Conservation (phyloP, 2,113 vertebrate genomes). For the Ceratotherium simum region DNA sequence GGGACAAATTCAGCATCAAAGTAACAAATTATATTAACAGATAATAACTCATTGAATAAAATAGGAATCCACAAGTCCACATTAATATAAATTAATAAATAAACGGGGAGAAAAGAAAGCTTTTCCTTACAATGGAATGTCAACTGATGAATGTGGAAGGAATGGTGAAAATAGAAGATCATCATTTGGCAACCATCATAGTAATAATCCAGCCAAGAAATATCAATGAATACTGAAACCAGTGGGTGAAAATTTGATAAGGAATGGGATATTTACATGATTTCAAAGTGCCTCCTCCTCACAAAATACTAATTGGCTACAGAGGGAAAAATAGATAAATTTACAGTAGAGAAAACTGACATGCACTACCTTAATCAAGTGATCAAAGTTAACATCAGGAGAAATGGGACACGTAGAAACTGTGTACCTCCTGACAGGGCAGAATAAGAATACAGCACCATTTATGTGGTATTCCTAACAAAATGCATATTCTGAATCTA, state of each 20-base stretch:
- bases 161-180: neutral
- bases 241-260: neutral
- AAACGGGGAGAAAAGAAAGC: neutral
- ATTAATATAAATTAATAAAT: neutral
- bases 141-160: neutral
- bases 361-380: neutral
- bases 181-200: neutral
- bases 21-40: neutral
- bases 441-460: neutral
- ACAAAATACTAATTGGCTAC: neutral
- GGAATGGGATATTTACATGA: neutral
- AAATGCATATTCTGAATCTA: slow-evolving; percentile 25
- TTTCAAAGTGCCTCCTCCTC: neutral
- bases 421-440: neutral
- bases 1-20: neutral
- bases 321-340: neutral
- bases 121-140: neutral
- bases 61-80: neutral
- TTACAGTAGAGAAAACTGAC: neutral
- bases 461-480: neutral
- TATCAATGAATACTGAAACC: neutral
- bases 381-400: neutral
- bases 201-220: slow-evolving; percentile 10
- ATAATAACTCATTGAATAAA: neutral
- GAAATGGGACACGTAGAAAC: neutral